A percentile compares a stretch with the other conserved stretches of the same genome.
Evolutionary conservation across 2,888 invertebrate species (phyloP).

Genomic region (Tenodera sinensis): DNA sequence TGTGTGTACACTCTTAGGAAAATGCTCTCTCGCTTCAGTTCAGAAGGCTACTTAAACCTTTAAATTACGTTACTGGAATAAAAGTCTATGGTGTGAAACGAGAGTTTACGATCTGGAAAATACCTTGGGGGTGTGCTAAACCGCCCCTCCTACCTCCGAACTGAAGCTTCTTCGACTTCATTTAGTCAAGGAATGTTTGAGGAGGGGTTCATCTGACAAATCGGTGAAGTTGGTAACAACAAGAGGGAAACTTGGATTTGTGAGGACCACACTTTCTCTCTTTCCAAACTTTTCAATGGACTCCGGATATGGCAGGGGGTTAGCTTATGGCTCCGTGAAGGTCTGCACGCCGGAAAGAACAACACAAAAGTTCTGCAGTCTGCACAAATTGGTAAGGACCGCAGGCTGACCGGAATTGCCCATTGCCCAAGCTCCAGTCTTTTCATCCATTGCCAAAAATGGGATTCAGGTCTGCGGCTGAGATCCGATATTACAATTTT

Average conservation of each 20-base stretch:
- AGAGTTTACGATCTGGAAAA: background rate
- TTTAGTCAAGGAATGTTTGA: background rate
- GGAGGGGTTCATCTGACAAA: background rate
- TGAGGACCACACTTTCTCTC: background rate
- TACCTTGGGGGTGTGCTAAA: background rate
- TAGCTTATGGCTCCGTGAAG: background rate
- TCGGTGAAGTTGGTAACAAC: background rate
- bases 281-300: background rate
- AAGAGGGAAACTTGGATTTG: background rate
- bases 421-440: background rate
- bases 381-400: background rate
- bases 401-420: background rate
- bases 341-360: background rate
- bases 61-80: background rate
- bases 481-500: background rate
- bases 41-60: background rate
- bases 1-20: background rate
- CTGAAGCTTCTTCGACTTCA: background rate
- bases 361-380: background rate
- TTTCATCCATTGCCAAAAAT: background rate
- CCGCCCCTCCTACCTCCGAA: background rate
- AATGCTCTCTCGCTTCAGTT: background rate
- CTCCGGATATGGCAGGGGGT: background rate
- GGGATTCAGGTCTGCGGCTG: background rate
- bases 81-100: background rate